These are phyloP conservation scores for Arnoldichthys spilopterus DNA, from an alignment of 2,797 vertebrate species.

Conservation along the genomic window DNA sequence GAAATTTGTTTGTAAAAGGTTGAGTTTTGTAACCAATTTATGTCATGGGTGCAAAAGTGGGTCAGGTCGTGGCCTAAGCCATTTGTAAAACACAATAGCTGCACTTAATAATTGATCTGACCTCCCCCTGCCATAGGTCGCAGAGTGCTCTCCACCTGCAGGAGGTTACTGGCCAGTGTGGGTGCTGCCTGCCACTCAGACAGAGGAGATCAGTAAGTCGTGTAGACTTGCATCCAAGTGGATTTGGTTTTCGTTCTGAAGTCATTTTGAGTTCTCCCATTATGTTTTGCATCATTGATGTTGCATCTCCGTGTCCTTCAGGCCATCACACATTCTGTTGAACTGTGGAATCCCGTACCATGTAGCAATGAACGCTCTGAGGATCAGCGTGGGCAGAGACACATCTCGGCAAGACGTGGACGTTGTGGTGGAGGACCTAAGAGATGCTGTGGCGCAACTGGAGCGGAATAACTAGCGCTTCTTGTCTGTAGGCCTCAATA, in stretches of 20 bases:
- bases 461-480: conserved; percentile 67
- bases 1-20: neutral
- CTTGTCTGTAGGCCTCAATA: neutral
- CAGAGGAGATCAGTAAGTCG: conserved; percentile 80
- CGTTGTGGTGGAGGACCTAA: conserved; percentile 84
- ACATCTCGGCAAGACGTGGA: conserved; percentile 87
- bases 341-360: conserved; percentile 82
- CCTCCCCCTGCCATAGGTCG: conserved; percentile 73
- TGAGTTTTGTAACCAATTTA: neutral
- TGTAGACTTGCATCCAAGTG: neutral
- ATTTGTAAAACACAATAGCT: conserved; percentile 66
- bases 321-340: conserved; percentile 90
- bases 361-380: conserved; percentile 86
- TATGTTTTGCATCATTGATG: neutral
- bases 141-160: conserved; percentile 84
- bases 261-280: neutral
- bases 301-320: conserved; percentile 61
- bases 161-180: conserved; percentile 86
- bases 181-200: conserved; percentile 95
- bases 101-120: conserved; percentile 69
- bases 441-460: conserved; percentile 79
- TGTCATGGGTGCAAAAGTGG: conserved; percentile 22
- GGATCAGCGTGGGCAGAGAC: conserved; percentile 88
- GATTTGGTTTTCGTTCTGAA: neutral
- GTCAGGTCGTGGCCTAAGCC: conserved; percentile 38